Evolutionary conservation across 1,140 invertebrate genomes (phyloP).

Genomic region (Lepidurus arcticus): DNA sequence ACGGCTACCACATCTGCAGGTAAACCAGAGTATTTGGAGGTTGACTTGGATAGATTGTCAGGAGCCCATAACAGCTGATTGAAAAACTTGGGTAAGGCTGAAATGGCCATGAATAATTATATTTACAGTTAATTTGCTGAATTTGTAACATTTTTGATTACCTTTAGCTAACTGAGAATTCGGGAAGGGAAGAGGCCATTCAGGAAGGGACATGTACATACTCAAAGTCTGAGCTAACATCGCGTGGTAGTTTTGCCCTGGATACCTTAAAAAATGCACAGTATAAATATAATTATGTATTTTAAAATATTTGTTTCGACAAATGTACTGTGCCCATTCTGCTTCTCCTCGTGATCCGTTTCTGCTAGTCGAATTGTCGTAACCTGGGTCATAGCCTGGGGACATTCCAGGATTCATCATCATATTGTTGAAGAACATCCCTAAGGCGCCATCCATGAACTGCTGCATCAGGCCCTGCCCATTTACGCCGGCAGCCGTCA

Average conservation of each 20-base stretch:
- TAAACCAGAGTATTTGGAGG: neutral
- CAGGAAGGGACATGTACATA: neutral
- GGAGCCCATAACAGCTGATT: slow-evolving; percentile 23
- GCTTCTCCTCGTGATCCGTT: neutral
- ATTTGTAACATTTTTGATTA: neutral
- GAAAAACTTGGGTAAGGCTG: slow-evolving; percentile 23
- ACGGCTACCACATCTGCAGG: neutral
- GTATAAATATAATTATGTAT: neutral
- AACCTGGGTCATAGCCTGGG: neutral
- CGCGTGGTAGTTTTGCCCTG: neutral
- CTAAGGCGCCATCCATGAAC: neutral
- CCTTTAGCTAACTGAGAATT: slow-evolving; percentile 9
- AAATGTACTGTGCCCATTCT: neutral
- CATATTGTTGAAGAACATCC: slow-evolving; percentile 9
- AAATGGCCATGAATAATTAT: neutral
- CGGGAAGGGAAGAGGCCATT: neutral
- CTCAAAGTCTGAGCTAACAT: neutral
- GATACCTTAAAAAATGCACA: neutral
- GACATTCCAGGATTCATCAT: neutral
- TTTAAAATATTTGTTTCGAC: neutral
- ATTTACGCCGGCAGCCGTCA: neutral
- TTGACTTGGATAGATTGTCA: neutral
- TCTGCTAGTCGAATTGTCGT: neutral
- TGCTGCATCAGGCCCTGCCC: neutral
- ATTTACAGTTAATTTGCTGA: neutral